These are phyloP conservation scores for Micrasema longulum DNA, from an alignment of 1,140 invertebrate species.

Conservation along the genomic window DNA sequence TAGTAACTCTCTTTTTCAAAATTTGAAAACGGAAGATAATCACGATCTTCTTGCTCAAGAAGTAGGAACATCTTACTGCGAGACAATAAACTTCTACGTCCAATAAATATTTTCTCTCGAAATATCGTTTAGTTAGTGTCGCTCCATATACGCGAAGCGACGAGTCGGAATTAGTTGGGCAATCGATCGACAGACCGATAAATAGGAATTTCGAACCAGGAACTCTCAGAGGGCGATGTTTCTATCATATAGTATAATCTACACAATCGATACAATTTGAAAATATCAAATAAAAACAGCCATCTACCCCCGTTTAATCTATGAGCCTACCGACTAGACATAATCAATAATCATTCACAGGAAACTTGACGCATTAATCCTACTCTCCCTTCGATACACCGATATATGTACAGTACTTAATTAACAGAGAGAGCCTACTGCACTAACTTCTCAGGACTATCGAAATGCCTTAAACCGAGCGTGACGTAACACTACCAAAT, in stretches of 20 bases:
- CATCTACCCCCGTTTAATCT: conserved; percentile 54
- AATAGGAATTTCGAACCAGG: conserved; percentile 56
- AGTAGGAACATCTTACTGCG: conserved; percentile 51
- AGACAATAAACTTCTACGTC: conserved; percentile 38
- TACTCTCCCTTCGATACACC: conserved; percentile 41
- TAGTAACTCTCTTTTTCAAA: conserved; percentile 38
- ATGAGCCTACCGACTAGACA: conserved; percentile 33
- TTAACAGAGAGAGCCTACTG: conserved; percentile 14
- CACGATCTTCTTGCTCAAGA: conserved; percentile 46
- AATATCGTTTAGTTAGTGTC: conserved; percentile 21
- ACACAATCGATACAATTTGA: conserved; percentile 43
- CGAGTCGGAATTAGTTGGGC: not conserved
- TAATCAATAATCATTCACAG: conserved; percentile 44
- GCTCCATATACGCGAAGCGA: not conserved
- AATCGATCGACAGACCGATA: conserved; percentile 6
- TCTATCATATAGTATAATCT: conserved; percentile 47
- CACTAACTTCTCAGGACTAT: conserved; percentile 23
- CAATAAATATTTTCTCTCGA: conserved; percentile 29
- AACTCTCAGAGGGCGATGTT: conserved; percentile 54
- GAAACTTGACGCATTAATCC: conserved; percentile 38
- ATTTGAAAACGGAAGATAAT: conserved; percentile 52
- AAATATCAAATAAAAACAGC: conserved; percentile 43
- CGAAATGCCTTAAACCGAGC: conserved; percentile 5
- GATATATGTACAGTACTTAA: conserved; percentile 51
- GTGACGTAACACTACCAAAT: conserved; percentile 28